These are phyloP conservation scores for Enoplosus armatus DNA, from an alignment of 2,797 vertebrate genomes.

Conservation along the genomic window DNA sequence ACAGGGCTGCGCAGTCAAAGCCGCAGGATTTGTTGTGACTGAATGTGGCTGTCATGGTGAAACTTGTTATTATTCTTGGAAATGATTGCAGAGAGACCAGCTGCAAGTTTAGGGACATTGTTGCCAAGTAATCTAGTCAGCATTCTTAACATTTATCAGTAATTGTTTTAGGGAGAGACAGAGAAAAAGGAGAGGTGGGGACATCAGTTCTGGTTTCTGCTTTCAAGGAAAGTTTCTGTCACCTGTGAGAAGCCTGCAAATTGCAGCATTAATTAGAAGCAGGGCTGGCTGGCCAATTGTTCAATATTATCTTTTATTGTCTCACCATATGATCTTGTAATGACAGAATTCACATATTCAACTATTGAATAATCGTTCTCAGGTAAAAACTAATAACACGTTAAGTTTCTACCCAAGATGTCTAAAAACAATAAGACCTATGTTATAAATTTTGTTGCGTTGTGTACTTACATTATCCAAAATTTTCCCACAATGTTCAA, in stretches of 20 bases:
- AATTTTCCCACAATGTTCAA: too few species aligned
- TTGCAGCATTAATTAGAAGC: neutral
- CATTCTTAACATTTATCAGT: constrained; percentile 61
- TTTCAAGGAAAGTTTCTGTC: neutral
- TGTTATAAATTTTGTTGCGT: too few species aligned
- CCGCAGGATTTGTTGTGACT: constrained; percentile 3
- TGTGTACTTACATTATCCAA: too few species aligned
- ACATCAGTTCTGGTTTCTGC: constrained; percentile 2
- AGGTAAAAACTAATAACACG: neutral
- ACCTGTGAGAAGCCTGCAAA: neutral
- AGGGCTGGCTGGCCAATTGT: neutral
- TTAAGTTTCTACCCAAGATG: neutral
- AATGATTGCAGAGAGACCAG: constrained; percentile 30
- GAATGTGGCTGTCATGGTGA: constrained; percentile 13
- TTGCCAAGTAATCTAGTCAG: constrained; percentile 39
- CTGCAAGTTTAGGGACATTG: constrained; percentile 5
- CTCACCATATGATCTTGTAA: neutral
- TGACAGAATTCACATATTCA: neutral
- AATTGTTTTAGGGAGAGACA: constrained; percentile 30
- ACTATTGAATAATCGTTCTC: neutral
- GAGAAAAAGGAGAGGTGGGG: neutral
- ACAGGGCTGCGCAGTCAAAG: neutral
- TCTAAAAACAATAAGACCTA: too few species aligned
- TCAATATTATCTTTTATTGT: neutral
- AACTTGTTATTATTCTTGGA: constrained; percentile 32